These are phyloP conservation scores for Celastrina argiolus DNA, from an alignment of 2,888 invertebrate species.

Conservation along the genomic window DNA sequence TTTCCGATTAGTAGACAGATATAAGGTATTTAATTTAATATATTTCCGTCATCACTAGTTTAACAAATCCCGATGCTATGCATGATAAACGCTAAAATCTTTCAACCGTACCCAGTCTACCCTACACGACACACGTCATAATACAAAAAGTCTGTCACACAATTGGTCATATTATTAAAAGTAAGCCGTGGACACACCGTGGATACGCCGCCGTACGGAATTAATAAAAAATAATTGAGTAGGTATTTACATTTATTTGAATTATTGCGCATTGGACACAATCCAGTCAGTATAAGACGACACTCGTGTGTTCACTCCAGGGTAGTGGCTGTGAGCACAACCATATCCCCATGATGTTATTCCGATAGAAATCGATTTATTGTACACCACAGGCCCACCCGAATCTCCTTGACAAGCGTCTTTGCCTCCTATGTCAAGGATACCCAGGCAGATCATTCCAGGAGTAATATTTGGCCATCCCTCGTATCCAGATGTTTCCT, in stretches of 20 bases:
- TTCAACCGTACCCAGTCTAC: too few relatives aligned
- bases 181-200: too few relatives aligned
- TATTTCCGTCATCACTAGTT: too few relatives aligned
- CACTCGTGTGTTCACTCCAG: conserved; percentile 17
- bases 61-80: too few relatives aligned
- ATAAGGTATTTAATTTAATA: too few relatives aligned
- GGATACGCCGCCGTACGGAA: too few relatives aligned
- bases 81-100: too few relatives aligned
- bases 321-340: conserved; percentile 8
- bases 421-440: conserved; percentile 44
- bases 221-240: not conserved
- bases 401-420: conserved; percentile 44
- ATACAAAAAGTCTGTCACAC: too few relatives aligned
- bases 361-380: conserved; percentile 48
- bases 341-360: conserved; percentile 54
- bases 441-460: conserved; percentile 54
- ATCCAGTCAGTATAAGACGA: conserved; percentile 14
- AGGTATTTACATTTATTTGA: too few relatives aligned
- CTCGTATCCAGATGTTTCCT: conserved; percentile 39
- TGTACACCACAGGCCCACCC: conserved; percentile 36
- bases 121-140: too few relatives aligned
- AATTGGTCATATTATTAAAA: too few relatives aligned
- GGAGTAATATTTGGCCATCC: conserved; percentile 41
- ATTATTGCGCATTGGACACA: not conserved
- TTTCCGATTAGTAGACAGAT: too few relatives aligned